Evolutionary conservation across 2,797 vertebrate genomes (phyloP).

Genomic region (Mormyrus hasselquistii): DNA sequence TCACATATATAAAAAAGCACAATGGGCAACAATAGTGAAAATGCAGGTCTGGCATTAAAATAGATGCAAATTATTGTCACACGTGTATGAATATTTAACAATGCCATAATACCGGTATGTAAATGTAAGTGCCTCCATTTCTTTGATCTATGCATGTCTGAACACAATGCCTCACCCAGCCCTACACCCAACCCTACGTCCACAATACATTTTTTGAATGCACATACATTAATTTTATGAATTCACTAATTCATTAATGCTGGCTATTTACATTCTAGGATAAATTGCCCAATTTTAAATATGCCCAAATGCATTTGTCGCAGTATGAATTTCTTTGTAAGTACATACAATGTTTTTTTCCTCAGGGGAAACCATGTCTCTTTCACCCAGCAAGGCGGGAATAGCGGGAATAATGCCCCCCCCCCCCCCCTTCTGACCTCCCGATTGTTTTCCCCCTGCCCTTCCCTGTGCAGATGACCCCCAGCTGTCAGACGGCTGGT

Average conservation of each 20-base stretch:
- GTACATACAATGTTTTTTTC: neutral
- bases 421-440: neutral
- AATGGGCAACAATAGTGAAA: neutral
- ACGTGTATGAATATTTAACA: constrained; percentile 2
- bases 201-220: neutral
- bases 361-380: neutral
- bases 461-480: neutral
- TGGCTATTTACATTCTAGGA: neutral
- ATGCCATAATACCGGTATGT: no score
- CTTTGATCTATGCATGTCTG: neutral
- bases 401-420: neutral
- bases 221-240: neutral
- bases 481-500: neutral
- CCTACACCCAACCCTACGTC: neutral
- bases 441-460: neutral
- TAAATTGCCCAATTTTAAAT: neutral
- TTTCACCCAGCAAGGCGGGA: neutral
- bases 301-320: neutral
- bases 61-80: neutral
- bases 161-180: neutral
- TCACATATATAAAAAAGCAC: neutral
- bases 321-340: neutral
- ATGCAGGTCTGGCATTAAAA: neutral
- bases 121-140: neutral
- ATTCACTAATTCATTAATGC: neutral